Evolutionary conservation across 2,888 invertebrate species (phyloP).

Genomic region (Smittia sp.): DNA sequence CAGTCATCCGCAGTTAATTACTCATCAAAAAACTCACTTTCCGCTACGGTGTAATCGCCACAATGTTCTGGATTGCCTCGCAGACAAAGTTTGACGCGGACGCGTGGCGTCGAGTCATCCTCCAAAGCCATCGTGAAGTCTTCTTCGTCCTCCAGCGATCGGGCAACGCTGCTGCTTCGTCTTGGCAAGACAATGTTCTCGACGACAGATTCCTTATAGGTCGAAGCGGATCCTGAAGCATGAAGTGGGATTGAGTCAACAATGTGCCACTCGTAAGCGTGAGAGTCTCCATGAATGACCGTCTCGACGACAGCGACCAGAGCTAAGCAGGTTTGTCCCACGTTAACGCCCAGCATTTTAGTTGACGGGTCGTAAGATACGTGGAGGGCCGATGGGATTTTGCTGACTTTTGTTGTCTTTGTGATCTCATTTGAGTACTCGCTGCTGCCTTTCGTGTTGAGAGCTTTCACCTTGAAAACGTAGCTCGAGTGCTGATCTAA

Average conservation of each 20-base stretch:
- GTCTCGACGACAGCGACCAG: slow-evolving; percentile 74
- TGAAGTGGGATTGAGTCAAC: slow-evolving; percentile 70
- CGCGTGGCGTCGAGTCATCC: slow-evolving; percentile 64
- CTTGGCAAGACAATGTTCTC: slow-evolving; percentile 59
- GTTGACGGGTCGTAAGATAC: slow-evolving; percentile 80
- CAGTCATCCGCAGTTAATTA: slow-evolving; percentile 24
- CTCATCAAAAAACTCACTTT: slow-evolving; percentile 62
- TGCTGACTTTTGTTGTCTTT: slow-evolving; percentile 78
- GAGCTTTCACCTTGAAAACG: slow-evolving; percentile 83
- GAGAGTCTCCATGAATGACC: slow-evolving; percentile 60
- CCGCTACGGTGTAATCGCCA: slow-evolving; percentile 79
- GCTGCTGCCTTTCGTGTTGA: slow-evolving; percentile 83
- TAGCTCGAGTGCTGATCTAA: slow-evolving; percentile 85
- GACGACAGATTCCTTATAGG: slow-evolving; percentile 68
- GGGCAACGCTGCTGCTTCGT: slow-evolving; percentile 52
- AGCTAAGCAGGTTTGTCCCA: slow-evolving; percentile 74
- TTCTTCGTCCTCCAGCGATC: slow-evolving; percentile 57
- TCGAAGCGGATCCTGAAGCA: slow-evolving; percentile 67
- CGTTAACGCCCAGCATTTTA: slow-evolving; percentile 72
- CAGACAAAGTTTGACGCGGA: slow-evolving; percentile 79
- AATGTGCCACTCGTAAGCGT: slow-evolving; percentile 64
- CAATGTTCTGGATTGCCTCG: slow-evolving; percentile 77
- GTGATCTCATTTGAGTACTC: slow-evolving; percentile 82
- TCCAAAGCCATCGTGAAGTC: slow-evolving; percentile 58
- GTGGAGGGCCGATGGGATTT: slow-evolving; percentile 75